Evolutionary conservation across 2,797 vertebrate genomes (phyloP).

Genomic region (Periophthalmus magnuspinnatus): DNA sequence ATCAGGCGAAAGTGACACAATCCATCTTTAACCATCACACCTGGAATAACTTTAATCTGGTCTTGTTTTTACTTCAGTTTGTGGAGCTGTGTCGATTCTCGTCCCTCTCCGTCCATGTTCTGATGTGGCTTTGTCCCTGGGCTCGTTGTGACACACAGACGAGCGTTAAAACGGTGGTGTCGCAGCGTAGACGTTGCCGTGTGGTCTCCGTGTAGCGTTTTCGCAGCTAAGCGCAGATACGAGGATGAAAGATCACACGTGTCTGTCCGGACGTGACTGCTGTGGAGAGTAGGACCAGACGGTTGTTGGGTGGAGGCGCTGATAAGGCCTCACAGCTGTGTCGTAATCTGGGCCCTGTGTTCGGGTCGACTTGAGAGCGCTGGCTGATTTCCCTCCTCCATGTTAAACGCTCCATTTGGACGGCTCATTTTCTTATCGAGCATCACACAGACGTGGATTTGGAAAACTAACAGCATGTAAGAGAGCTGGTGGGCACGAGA

Average conservation of each 20-base stretch:
- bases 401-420: constrained; percentile 59
- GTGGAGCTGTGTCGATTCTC: background rate
- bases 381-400: constrained; percentile 43
- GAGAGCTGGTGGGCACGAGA: constrained; percentile 37
- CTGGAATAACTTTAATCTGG: background rate
- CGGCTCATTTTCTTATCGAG: constrained; percentile 61
- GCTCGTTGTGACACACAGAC: background rate
- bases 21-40: background rate
- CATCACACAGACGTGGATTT: constrained; percentile 60
- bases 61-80: no score
- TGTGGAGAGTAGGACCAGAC: constrained; percentile 19
- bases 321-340: constrained; percentile 50
- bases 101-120: no score
- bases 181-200: background rate
- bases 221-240: background rate
- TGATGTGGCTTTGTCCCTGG: background rate
- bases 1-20: no score
- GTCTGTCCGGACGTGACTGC: constrained; percentile 7
- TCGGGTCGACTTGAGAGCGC: constrained; percentile 38
- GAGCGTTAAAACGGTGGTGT: background rate
- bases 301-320: constrained; percentile 26
- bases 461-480: constrained; percentile 49
- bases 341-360: constrained; percentile 53
- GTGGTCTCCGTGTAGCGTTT: background rate
- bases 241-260: constrained; percentile 14